phyloP scores from a whole-genome alignment of 2,888 invertebrate species.

The Pyrrhia umbra region DNA sequence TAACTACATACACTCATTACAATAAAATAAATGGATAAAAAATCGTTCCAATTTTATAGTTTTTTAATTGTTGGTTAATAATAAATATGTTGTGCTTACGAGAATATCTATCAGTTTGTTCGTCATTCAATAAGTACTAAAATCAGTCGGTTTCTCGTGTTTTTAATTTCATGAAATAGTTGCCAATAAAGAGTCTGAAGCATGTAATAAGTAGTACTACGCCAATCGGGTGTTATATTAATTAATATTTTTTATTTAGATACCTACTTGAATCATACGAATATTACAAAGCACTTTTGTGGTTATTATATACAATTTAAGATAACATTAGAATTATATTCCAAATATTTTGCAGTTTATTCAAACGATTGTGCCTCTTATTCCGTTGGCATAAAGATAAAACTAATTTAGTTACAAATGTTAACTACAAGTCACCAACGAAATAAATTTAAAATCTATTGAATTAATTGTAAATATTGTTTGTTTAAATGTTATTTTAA shows the following conservation, averaged over 20 bases:
- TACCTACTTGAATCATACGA: neutral
- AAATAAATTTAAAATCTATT: too few species aligned
- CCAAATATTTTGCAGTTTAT: too few species aligned
- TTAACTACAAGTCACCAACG: neutral
- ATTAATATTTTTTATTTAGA: neutral
- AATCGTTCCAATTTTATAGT: neutral
- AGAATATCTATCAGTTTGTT: neutral
- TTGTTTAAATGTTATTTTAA: neutral
- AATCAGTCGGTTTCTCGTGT: constrained; percentile 18
- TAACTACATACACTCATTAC: constrained; percentile 4
- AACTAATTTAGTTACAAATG: neutral
- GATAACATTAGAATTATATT: neutral
- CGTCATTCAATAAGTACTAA: constrained; percentile 27
- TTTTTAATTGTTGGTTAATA: neutral
- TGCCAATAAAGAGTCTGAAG: neutral
- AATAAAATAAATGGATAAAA: neutral
- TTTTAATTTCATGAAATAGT: neutral
- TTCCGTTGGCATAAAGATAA: neutral
- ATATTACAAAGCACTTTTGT: neutral
- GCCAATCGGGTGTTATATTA: neutral
- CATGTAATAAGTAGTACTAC: too few species aligned
- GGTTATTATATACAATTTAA: neutral
- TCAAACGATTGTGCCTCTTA: neutral
- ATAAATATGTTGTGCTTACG: constrained; percentile 31
- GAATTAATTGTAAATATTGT: too few species aligned